Conservation (phyloP, 1,140 invertebrate species). For the Colletes latitarsis region DNA sequence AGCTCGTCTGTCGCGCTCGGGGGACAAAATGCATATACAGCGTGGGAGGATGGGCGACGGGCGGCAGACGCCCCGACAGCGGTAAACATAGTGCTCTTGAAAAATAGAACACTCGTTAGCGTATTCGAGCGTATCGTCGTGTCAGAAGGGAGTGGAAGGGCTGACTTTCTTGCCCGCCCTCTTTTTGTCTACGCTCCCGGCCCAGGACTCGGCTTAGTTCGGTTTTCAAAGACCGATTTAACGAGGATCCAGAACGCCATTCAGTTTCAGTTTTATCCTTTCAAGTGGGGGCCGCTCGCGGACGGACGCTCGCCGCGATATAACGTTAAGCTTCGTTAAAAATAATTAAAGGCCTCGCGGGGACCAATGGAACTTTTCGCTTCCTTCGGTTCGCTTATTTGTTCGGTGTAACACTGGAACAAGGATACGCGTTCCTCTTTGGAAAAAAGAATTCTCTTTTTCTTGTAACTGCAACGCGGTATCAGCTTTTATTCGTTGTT, state of each 20-base stretch:
- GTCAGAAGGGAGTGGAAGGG: not conserved
- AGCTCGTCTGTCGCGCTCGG: constrained; percentile 8
- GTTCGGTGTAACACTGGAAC: not conserved
- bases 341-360: constrained; percentile 5
- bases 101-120: constrained; percentile 64
- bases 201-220: not conserved
- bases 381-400: not conserved
- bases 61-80: constrained; percentile 33
- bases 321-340: constrained; percentile 11
- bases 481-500: too few species aligned
- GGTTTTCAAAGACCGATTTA: constrained; percentile 37
- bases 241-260: constrained; percentile 25
- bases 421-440: not conserved
- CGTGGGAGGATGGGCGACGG: constrained; percentile 16
- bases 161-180: constrained; percentile 28
- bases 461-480: too few species aligned
- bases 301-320: not conserved
- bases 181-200: not conserved
- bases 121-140: constrained; percentile 40
- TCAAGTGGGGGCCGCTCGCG: too few species aligned
- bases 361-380: not conserved
- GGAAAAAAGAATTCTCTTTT: not conserved
- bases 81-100: constrained; percentile 61
- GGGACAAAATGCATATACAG: not conserved
- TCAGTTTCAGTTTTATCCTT: constrained; percentile 10